Evolutionary conservation across 2,113 vertebrate genomes (phyloP).

Genomic region (Salvelinus sp.): DNA sequence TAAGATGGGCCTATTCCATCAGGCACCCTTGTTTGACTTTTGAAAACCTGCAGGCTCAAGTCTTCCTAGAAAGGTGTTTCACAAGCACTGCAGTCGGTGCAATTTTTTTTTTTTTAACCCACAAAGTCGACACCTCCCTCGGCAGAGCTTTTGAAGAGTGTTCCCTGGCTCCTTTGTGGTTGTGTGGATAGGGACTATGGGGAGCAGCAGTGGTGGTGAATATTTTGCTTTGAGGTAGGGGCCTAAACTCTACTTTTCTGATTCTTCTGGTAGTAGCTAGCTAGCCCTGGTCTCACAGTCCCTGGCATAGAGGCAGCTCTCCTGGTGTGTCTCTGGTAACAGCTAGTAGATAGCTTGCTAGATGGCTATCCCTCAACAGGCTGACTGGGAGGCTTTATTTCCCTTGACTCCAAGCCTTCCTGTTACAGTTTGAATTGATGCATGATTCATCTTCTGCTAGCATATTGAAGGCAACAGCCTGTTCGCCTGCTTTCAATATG

Average conservation of each 20-base stretch:
- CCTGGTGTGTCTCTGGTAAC: not conserved
- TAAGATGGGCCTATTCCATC: not conserved
- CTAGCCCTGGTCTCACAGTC: not conserved
- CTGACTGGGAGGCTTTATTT: not conserved
- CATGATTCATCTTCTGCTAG: not conserved
- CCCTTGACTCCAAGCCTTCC: not conserved
- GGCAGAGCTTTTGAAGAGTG: conserved; percentile 16
- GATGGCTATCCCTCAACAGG: not conserved
- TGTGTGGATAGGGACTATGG: not conserved
- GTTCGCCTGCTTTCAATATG: not conserved
- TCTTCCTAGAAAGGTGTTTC: not conserved
- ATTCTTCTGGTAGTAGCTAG: not conserved
- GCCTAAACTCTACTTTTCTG: not conserved
- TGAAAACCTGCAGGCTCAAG: no score
- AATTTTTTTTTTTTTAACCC: not conserved
- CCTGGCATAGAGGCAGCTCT: not conserved
- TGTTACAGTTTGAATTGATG: not conserved
- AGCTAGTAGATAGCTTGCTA: not conserved
- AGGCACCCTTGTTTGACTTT: not conserved
- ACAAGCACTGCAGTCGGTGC: not conserved
- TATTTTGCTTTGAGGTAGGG: not conserved
- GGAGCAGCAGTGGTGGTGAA: not conserved
- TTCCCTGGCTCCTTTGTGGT: not conserved
- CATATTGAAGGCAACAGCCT: not conserved
- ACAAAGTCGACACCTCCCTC: conserved; percentile 4